These are phyloP conservation scores for Dermochelys coriacea DNA, from an alignment of 2,797 vertebrate genomes.

Conservation along the genomic window DNA sequence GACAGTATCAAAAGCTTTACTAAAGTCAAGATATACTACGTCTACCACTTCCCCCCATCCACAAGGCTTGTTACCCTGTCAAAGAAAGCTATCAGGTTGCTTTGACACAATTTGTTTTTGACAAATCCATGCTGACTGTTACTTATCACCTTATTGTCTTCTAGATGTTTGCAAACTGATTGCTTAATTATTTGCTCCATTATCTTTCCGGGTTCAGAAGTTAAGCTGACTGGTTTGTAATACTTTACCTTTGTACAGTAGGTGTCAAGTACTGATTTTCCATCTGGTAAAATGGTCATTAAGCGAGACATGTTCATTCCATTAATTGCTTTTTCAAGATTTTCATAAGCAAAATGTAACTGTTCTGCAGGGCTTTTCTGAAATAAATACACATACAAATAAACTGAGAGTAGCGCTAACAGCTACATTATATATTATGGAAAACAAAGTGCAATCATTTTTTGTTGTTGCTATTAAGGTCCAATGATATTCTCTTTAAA, in stretches of 20 bases:
- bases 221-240: no score
- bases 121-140: no score
- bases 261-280: slow-evolving; percentile 81
- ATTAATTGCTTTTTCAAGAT: slow-evolving; percentile 82
- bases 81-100: no score
- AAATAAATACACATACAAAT: slow-evolving; percentile 57
- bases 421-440: not conserved
- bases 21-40: no score
- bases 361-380: slow-evolving; percentile 83
- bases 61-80: no score
- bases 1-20: no score
- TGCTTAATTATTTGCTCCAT: no score
- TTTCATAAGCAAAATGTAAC: slow-evolving; percentile 83
- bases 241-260: slow-evolving; percentile 84
- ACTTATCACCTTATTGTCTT: no score
- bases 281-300: slow-evolving; percentile 70
- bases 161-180: no score
- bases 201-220: no score
- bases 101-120: no score
- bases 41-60: no score
- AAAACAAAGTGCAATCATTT: not conserved
- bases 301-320: slow-evolving; percentile 77
- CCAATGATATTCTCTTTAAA: not conserved
- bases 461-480: not conserved
- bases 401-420: not conserved